Evolutionary conservation across 1,140 invertebrate genomes (phyloP).

Genomic region (Solenopsis fugax): DNA sequence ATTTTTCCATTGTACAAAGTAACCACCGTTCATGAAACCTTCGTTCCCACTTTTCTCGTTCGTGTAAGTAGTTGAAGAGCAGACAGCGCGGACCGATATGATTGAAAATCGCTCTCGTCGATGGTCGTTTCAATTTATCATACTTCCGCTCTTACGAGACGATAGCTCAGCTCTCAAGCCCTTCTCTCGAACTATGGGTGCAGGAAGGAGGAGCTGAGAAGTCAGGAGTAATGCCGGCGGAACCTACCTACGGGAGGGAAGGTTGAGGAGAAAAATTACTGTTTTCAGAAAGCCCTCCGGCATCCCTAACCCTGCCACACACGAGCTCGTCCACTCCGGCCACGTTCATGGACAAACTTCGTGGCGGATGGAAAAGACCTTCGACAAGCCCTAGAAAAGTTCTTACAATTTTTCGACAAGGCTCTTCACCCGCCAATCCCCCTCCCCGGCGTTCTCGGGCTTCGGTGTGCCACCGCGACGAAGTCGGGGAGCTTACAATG

Average conservation of each 20-base stretch:
- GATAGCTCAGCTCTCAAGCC: slow-evolving; percentile 54
- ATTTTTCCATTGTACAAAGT: not conserved
- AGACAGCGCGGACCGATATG: slow-evolving; percentile 55
- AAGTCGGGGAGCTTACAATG: slow-evolving; percentile 46
- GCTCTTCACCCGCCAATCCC: not conserved
- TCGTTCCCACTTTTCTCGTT: slow-evolving; percentile 30
- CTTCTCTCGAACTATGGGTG: slow-evolving; percentile 45
- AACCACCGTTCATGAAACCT: not conserved
- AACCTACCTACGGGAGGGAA: slow-evolving; percentile 27
- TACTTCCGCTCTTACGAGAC: slow-evolving; percentile 69
- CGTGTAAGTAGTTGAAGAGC: slow-evolving; percentile 11
- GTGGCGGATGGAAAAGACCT: slow-evolving; percentile 46
- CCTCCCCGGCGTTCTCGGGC: not conserved
- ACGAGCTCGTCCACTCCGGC: slow-evolving; percentile 20
- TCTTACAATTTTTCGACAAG: slow-evolving; percentile 76
- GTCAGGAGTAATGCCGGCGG: slow-evolving; percentile 25
- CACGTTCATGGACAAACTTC: slow-evolving; percentile 59
- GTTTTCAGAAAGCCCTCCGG: slow-evolving; percentile 54
- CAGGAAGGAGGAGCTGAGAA: slow-evolving; percentile 14
- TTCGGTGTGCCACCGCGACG: not conserved
- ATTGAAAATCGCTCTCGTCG: slow-evolving; percentile 72
- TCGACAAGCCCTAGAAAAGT: slow-evolving; percentile 75
- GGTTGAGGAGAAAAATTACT: slow-evolving; percentile 72
- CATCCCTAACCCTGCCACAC: not conserved
- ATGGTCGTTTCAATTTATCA: slow-evolving; percentile 79